phyloP scores from a whole-genome alignment of 2,797 vertebrate species.

The Carduelis carduelis region DNA sequence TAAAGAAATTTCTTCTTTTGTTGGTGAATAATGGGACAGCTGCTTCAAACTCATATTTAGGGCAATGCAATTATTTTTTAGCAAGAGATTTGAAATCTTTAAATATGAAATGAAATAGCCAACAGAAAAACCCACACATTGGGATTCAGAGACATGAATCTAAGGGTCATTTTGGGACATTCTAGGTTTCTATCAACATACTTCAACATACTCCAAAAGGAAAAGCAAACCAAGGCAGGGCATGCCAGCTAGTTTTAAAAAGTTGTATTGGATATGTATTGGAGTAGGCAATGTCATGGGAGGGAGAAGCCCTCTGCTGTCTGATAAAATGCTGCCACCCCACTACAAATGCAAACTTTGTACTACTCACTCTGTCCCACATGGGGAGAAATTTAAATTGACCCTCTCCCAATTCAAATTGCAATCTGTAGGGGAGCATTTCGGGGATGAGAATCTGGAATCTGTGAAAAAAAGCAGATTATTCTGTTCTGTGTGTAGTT shows the following conservation, averaged over 20 bases:
- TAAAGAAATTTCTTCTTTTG: not conserved
- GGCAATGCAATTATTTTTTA: not conserved
- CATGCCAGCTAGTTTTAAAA: not conserved
- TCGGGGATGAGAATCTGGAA: not conserved
- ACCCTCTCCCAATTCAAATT: not conserved
- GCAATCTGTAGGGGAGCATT: not conserved
- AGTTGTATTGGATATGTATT: not conserved
- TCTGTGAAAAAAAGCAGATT: not conserved
- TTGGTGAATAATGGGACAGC: not conserved
- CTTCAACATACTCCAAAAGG: not conserved
- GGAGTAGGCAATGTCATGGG: not conserved
- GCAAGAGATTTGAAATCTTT: not conserved
- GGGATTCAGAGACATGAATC: not conserved
- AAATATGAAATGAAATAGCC: not conserved
- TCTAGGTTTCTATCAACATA: not conserved
- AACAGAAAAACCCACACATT: not conserved
- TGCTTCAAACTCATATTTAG: not conserved
- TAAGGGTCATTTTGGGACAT: not conserved
- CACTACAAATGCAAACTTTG: not conserved
- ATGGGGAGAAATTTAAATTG: not conserved
- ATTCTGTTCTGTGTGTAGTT: not conserved
- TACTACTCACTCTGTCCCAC: not conserved
- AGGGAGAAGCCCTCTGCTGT: not conserved
- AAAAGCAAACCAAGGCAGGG: not conserved
- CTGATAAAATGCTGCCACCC: not conserved